A percentile compares a stretch with the other conserved stretches of the same genome.
These are phyloP conservation scores for Remorina albescens DNA, from an alignment of 2,797 vertebrate species.

Conservation along the genomic window DNA sequence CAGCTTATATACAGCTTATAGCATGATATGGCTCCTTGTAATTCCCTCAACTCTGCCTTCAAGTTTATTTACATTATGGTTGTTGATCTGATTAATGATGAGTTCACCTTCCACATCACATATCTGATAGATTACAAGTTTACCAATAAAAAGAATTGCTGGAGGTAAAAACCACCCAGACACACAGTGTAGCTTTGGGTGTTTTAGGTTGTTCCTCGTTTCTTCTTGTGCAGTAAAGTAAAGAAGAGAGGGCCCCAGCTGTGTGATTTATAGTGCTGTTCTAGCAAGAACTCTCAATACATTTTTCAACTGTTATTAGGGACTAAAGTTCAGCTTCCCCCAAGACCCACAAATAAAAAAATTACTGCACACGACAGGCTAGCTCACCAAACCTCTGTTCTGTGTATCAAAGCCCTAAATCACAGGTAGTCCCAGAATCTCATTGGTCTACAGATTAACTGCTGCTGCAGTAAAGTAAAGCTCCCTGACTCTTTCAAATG, in stretches of 20 bases:
- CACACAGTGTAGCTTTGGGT: constrained; percentile 5
- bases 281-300: constrained; percentile 22
- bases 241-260: constrained; percentile 22
- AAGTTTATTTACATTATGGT: constrained; percentile 16
- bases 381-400: constrained; percentile 34
- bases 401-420: constrained; percentile 44
- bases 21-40: constrained; percentile 9
- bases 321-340: constrained; percentile 32
- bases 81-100: constrained; percentile 25
- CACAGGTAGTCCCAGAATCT: constrained; percentile 12
- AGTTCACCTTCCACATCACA: constrained; percentile 18
- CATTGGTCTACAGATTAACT: constrained; percentile 7
- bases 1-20: constrained; percentile 29
- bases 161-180: constrained; percentile 5
- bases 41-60: constrained; percentile 26
- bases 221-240: constrained; percentile 7
- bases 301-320: constrained; percentile 45
- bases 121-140: constrained; percentile 16
- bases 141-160: constrained; percentile 4
- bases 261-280: constrained; percentile 56
- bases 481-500: constrained; percentile 3
- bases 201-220: constrained; percentile 28
- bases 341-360: constrained; percentile 49
- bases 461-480: neutral
- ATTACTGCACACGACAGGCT: constrained; percentile 32